Evolutionary conservation across 1,140 invertebrate genomes (phyloP).

Genomic region (Delia radicum): DNA sequence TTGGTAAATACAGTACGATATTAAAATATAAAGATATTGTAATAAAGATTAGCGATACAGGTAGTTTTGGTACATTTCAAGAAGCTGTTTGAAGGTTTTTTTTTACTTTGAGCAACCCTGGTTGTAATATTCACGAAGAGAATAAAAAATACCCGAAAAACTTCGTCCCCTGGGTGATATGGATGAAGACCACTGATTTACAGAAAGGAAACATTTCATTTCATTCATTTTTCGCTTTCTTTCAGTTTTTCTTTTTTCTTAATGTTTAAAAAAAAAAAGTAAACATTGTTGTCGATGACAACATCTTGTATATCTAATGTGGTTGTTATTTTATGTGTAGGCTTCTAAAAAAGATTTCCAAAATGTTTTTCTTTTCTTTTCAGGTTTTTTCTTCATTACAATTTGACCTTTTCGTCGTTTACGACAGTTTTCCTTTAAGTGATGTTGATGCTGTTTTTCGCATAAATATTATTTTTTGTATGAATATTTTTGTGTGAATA

Average conservation of each 20-base stretch:
- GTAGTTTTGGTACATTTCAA: no score
- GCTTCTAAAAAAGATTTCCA: neutral
- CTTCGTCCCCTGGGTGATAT: no score
- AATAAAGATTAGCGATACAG: no score
- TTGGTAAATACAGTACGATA: no score
- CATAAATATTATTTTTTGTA: neutral
- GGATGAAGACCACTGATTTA: no score
- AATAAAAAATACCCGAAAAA: no score
- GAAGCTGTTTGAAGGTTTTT: no score
- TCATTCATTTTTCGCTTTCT: neutral
- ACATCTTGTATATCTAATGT: neutral
- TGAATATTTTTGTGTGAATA: neutral
- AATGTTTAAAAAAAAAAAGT: neutral
- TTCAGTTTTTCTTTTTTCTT: neutral
- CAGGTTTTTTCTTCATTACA: neutral
- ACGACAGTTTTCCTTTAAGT: neutral
- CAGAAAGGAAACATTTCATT: neutral
- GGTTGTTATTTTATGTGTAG: neutral
- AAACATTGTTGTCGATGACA: neutral
- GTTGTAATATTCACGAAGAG: no score
- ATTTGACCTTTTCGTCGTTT: neutral
- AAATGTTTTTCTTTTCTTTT: neutral
- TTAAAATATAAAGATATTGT: no score
- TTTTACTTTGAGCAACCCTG: no score
- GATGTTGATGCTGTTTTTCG: neutral